Evolutionary conservation across 2,797 vertebrate genomes (phyloP).

Genomic region (Hybognathus amarus): DNA sequence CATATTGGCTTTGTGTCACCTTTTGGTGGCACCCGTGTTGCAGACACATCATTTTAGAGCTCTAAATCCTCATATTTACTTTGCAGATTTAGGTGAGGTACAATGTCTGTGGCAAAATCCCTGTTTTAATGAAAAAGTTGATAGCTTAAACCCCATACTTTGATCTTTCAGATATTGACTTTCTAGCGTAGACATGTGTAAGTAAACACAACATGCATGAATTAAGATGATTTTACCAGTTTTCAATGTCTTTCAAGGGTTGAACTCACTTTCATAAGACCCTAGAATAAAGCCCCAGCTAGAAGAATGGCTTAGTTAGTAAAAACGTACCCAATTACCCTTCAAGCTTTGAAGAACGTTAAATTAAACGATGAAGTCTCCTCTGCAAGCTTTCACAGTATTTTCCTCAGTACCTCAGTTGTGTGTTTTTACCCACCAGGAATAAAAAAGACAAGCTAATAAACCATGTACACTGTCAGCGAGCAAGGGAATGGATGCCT

Average conservation of each 20-base stretch:
- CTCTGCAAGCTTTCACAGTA: constrained; percentile 7
- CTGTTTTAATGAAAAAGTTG: constrained; percentile 61
- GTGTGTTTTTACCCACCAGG: constrained; percentile 35
- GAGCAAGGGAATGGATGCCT: constrained; percentile 32
- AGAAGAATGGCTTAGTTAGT: constrained; percentile 20
- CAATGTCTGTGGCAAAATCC: constrained; percentile 59
- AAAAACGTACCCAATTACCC: constrained; percentile 23
- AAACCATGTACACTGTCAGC: constrained; percentile 28
- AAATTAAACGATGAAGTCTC: constrained; percentile 18
- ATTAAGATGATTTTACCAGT: constrained; percentile 46
- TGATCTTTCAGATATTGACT: constrained; percentile 62
- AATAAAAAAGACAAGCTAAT: constrained; percentile 34
- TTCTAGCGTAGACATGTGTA: constrained; percentile 58
- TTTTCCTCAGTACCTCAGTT: constrained; percentile 20
- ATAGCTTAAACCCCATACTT: constrained; percentile 53
- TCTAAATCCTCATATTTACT: constrained; percentile 62
- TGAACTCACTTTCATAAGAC: constrained; percentile 20
- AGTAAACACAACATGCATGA: constrained; percentile 56
- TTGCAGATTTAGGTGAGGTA: constrained; percentile 61
- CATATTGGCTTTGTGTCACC: constrained; percentile 54
- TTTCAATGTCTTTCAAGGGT: constrained; percentile 15
- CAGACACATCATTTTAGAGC: constrained; percentile 55
- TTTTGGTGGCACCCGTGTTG: constrained; percentile 52
- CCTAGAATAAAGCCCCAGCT: constrained; percentile 18
- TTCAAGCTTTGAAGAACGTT: constrained; percentile 25